Conservation (phyloP, 1,140 invertebrate species). For the Lethrus apterus region DNA sequence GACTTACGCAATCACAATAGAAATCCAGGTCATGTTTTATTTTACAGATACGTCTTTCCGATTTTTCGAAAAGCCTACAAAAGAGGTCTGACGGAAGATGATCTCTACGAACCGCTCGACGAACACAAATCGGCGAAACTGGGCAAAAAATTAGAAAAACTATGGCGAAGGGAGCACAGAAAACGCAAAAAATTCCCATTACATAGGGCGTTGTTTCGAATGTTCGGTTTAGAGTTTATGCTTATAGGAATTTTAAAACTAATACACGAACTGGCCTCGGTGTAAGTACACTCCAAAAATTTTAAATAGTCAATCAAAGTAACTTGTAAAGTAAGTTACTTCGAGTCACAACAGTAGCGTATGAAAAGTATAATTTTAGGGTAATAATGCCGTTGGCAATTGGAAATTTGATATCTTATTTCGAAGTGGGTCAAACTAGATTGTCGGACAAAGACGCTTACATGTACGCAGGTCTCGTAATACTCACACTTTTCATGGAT, state of each 20-base stretch:
- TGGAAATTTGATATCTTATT: conserved; percentile 64
- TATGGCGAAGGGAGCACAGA: conserved; percentile 24
- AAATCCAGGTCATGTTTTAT: no score
- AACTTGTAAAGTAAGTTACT: no score
- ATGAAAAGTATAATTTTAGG: no score
- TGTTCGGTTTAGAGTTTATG: conserved; percentile 40
- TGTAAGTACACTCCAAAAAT: conserved; percentile 38
- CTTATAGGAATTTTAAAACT: conserved; percentile 38
- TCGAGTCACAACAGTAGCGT: no score
- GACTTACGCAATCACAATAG: no score
- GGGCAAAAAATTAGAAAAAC: conserved; percentile 12
- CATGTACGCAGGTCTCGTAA: conserved; percentile 58
- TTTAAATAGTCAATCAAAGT: no score
- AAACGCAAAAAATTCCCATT: conserved; percentile 35
- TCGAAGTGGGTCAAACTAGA: conserved; percentile 43
- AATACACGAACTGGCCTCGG: conserved; percentile 36
- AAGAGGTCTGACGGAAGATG: conserved; percentile 33
- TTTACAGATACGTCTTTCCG: conserved; percentile 44
- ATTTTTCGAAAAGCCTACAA: conserved; percentile 47
- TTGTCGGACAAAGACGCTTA: conserved; percentile 49
- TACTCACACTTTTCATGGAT: conserved; percentile 60
- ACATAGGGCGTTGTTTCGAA: conserved; percentile 38
- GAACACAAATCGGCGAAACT: conserved; percentile 14
- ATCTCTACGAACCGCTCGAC: conserved; percentile 16
- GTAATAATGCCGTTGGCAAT: conserved; percentile 64